Evolutionary conservation across 2,113 vertebrate genomes (phyloP).

Genomic region (Hylia prasina): DNA sequence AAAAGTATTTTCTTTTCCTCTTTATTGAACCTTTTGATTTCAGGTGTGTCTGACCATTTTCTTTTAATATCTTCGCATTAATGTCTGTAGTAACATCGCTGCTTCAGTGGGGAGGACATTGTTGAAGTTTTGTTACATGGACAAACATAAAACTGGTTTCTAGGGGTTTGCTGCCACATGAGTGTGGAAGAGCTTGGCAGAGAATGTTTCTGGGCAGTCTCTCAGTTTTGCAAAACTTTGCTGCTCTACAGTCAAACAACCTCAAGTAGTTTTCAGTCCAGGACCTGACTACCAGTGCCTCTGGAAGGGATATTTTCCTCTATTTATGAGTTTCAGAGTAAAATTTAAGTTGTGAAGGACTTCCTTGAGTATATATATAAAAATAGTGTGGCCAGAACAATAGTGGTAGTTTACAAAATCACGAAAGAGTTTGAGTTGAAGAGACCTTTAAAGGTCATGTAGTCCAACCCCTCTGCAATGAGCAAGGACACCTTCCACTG

Average conservation of each 20-base stretch:
- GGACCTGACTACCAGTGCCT: neutral
- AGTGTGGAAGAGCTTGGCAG: neutral
- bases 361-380: neutral
- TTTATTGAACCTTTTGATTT: neutral
- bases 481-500: neutral
- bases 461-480: neutral
- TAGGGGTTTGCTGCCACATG: neutral
- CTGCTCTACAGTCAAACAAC: neutral
- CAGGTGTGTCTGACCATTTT: neutral
- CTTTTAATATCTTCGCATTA: neutral
- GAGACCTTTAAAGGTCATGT: neutral
- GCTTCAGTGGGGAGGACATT: neutral
- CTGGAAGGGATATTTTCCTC: neutral
- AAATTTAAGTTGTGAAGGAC: neutral
- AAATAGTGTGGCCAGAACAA: neutral
- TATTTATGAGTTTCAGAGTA: neutral
- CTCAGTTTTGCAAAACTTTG: neutral
- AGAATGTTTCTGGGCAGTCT: neutral
- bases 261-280: neutral
- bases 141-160: neutral
- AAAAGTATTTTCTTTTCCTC: slow-evolving; percentile 59
- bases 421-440: neutral
- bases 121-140: neutral
- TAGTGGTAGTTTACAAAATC: neutral
- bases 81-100: neutral